Evolutionary conservation across 2,113 vertebrate genomes (phyloP), one percentile per base, ranked within the genome.

Genomic region (Cochlearius cochlearius): DNA sequence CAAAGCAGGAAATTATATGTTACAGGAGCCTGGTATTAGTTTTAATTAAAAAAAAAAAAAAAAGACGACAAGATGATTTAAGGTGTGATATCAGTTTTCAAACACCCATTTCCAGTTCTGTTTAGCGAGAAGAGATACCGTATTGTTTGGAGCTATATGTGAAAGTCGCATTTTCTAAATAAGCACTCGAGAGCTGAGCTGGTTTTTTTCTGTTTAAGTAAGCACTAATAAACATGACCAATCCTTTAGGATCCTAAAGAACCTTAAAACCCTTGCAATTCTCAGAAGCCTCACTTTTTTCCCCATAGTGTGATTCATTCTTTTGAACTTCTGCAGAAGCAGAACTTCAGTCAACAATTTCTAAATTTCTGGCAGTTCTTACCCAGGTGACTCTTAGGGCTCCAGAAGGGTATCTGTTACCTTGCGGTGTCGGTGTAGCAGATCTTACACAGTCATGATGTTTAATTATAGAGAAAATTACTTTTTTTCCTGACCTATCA

Each of bases 1-100:
- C 83, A 85, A 90, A 80, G 22, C 69, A 96, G 97, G 94, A 98
- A 98, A 97, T 97, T 96, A 79, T 77, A 97, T 97, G 93, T 92
- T 96, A 93, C 56, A 63, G 82, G 88, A 96, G 95, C 85, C 89
- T 97, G 93, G 79, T 53, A 95, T 97, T 97, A 96, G 83, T 96
- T 98, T 94, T 97, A 97, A 97, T 98, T 96, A 94, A 94, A 77
- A 52, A 91, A 96, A 83, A 68, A 52, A 91, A 96, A 82, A 68
- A 90, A 90, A 74, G 34, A n/a, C n/a, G 59, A n/a, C 36, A 89
- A 87, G 68, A 67, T 90, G 66, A 96, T 74, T 93, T 95, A 83
- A 92, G 78, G 85, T 95, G 81, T 91, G 64, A 68, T 79, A 79
- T 81, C 76, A n/a, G 69, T 88, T 98, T 96, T 96, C 90, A 90